These are phyloP conservation scores for Bombus waltoni DNA, from an alignment of 1,140 invertebrate genomes.

Conservation along the genomic window DNA sequence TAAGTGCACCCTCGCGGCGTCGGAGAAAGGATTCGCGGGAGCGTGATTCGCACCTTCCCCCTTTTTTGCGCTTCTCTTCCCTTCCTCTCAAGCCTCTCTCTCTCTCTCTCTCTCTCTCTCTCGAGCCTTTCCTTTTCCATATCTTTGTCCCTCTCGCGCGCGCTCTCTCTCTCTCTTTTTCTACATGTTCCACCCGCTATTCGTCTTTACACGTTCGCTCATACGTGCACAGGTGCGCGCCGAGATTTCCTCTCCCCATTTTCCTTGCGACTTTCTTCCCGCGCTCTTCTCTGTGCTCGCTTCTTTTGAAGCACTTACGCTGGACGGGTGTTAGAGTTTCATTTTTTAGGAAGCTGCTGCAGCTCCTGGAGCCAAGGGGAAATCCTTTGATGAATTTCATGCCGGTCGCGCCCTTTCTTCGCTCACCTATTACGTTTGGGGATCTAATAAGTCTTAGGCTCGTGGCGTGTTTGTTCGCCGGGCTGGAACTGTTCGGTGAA, in stretches of 20 bases:
- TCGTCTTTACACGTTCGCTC: conserved; percentile 55
- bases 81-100: neutral
- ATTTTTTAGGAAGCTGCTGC: conserved; percentile 33
- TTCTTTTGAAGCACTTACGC: conserved; percentile 42
- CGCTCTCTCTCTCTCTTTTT: neutral
- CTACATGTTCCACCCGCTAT: conserved; percentile 50
- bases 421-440: conserved; percentile 18
- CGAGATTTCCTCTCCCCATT: conserved; percentile 27
- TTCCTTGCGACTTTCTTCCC: conserved; percentile 30
- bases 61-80: conserved; percentile 53
- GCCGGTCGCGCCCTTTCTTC: conserved; percentile 12
- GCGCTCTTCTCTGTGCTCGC: neutral
- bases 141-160: conserved; percentile 2
- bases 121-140: conserved; percentile 65
- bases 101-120: neutral
- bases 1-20: conserved; percentile 67
- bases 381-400: conserved; percentile 31
- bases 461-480: neutral
- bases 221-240: conserved; percentile 49
- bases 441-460: conserved; percentile 18
- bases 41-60: conserved; percentile 76
- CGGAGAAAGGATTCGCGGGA: conserved; percentile 73
- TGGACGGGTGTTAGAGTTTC: conserved; percentile 32
- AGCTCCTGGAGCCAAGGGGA: neutral
- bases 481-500: neutral